Percentiles rank a stretch among this genome's conserved stretches.
These are phyloP conservation scores for Leptinotarsa texana DNA, from an alignment of 1,140 invertebrate species.

Conservation along the genomic window DNA sequence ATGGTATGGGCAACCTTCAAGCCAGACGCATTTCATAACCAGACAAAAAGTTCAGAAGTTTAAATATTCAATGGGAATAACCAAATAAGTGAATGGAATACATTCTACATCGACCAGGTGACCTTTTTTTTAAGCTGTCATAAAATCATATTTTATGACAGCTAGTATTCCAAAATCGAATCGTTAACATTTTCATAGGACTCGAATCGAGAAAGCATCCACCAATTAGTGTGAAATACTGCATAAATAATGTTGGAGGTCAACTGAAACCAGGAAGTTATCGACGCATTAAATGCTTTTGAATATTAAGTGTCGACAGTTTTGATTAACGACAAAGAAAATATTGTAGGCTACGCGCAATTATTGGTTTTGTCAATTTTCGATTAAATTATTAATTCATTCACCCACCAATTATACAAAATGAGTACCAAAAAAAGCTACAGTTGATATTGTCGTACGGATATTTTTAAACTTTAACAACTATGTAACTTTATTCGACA, in stretches of 20 bases:
- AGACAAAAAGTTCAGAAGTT: too few relatives aligned
- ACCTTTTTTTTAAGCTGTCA: not conserved
- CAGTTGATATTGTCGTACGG: too few relatives aligned
- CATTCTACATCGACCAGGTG: not conserved
- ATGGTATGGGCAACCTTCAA: too few relatives aligned
- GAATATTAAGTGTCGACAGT: not conserved
- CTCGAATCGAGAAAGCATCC: not conserved
- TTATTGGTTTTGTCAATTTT: too few relatives aligned
- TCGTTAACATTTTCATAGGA: not conserved
- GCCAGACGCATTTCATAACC: too few relatives aligned
- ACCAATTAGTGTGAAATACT: not conserved
- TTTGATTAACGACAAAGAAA: not conserved
- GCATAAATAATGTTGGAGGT: not conserved
- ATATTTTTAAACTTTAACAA: too few relatives aligned
- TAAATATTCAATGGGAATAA: not conserved
- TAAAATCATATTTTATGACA: constrained; percentile 3
- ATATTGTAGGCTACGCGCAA: not conserved
- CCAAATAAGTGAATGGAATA: not conserved
- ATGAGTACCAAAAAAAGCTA: too few relatives aligned
- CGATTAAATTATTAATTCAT: too few relatives aligned
- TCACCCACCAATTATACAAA: too few relatives aligned
- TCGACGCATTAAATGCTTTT: not conserved
- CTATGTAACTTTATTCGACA: too few relatives aligned
- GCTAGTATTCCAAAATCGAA: not conserved
- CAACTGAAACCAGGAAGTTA: not conserved